Evolutionary conservation across 2,888 invertebrate genomes (phyloP).

Genomic region (Brenthis ino): DNA sequence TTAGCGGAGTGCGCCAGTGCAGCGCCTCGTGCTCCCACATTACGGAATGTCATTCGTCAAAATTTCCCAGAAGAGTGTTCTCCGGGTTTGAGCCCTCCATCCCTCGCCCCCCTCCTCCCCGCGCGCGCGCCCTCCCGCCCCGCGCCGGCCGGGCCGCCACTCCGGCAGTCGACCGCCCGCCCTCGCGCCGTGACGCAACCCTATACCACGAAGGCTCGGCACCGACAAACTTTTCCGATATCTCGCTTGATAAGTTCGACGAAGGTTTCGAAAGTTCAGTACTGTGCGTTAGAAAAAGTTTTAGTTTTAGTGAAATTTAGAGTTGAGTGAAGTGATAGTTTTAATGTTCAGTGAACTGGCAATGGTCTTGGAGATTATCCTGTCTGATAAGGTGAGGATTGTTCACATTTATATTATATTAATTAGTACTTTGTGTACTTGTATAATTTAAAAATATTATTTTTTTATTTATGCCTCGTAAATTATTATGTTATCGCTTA

Average conservation of each 20-base stretch:
- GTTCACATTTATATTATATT: not conserved
- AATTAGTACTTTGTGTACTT: too few species aligned
- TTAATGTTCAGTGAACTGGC: conserved; percentile 4
- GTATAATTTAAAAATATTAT: too few species aligned
- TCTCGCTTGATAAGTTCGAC: conserved; percentile 2
- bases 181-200: conserved; percentile 28
- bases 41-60: conserved; percentile 73
- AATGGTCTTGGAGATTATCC: conserved; percentile 10
- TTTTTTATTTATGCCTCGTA: too few species aligned
- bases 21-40: conserved; percentile 55
- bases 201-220: conserved; percentile 14
- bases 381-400: conserved; percentile 23
- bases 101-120: conserved; percentile 32
- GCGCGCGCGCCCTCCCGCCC: conserved; percentile 40
- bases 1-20: conserved; percentile 72
- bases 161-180: conserved; percentile 39
- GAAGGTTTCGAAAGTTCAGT: not conserved
- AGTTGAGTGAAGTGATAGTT: conserved; percentile 15
- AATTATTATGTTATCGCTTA: too few species aligned
- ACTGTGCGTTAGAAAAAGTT: conserved; percentile 1
- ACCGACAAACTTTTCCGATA: conserved; percentile 39
- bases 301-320: conserved; percentile 8
- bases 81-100: conserved; percentile 28
- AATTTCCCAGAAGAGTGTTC: conserved; percentile 66
- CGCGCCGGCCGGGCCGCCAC: conserved; percentile 27